Conservation (phyloP, 1,140 invertebrate species). For the Plutomurus gul region DNA sequence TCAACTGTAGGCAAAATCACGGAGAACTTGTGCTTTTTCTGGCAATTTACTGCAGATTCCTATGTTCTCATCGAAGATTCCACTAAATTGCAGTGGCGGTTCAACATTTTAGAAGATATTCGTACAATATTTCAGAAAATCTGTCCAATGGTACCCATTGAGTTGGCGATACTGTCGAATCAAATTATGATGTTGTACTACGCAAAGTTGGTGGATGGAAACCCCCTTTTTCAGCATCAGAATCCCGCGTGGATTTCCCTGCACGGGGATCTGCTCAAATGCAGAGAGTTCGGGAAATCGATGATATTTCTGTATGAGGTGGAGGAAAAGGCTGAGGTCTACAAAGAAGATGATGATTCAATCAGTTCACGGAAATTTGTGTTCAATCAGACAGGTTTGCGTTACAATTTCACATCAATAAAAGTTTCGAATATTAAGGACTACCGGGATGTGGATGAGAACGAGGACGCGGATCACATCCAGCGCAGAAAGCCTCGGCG, state of each 20-base stretch:
- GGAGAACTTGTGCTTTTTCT: not conserved
- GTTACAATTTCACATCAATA: not conserved
- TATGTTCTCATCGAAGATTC: not conserved
- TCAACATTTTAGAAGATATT: not conserved
- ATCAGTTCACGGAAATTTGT: no score
- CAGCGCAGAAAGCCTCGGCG: not conserved
- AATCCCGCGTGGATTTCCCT: not conserved
- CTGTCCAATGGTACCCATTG: not conserved
- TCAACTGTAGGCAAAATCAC: not conserved
- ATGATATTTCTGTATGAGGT: no score
- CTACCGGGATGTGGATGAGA: not conserved
- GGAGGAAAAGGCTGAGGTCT: no score
- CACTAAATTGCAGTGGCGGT: not conserved
- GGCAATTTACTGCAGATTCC: not conserved
- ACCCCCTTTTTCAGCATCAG: not conserved
- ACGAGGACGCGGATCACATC: not conserved
- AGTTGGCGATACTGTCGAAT: not conserved
- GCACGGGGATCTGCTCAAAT: no score
- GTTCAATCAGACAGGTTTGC: not conserved
- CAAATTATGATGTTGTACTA: not conserved
- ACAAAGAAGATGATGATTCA: no score
- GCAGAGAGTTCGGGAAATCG: no score
- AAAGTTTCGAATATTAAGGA: not conserved
- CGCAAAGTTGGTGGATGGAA: not conserved
- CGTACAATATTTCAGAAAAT: not conserved